phyloP scores from a whole-genome alignment of 2,797 vertebrate genomes.

The Holocentrus rufus region DNA sequence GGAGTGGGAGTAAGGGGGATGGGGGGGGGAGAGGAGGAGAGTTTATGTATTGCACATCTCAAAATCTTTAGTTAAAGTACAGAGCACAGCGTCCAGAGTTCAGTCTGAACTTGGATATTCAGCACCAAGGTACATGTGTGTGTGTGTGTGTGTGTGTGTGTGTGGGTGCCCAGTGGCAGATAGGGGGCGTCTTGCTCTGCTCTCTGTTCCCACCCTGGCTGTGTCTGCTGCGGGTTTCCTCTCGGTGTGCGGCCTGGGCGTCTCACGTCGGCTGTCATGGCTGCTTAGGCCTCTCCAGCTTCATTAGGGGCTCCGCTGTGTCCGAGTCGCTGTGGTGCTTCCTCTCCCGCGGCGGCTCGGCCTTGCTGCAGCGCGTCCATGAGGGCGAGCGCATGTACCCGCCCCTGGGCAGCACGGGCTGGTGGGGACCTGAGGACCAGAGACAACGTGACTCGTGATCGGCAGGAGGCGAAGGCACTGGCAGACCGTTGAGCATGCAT shows the following conservation, averaged over 20 bases:
- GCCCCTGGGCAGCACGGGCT: constrained; percentile 80
- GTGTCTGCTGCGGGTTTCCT: constrained; percentile 49
- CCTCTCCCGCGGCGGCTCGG: constrained; percentile 84
- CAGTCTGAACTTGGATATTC: constrained; percentile 57
- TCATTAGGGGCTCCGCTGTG: constrained; percentile 84
- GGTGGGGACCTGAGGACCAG: constrained; percentile 83
- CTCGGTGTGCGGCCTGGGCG: constrained; percentile 17
- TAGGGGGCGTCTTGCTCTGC: constrained; percentile 49
- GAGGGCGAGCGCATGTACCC: constrained; percentile 93
- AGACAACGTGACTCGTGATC: constrained; percentile 17
- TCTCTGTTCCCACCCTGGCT: constrained; percentile 50
- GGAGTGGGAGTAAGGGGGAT: constrained; percentile 14
- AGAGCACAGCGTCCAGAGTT: constrained; percentile 71
- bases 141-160: too few species aligned
- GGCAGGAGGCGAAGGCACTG: not conserved
- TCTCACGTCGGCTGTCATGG: constrained; percentile 72
- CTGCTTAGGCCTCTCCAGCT: constrained; percentile 87
- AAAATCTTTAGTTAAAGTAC: constrained; percentile 53
- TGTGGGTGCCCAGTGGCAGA: constrained; percentile 53
- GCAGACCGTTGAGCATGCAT: not conserved
- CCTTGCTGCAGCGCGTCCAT: constrained; percentile 88
- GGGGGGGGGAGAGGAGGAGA: constrained; percentile 19
- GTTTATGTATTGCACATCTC: constrained; percentile 63
- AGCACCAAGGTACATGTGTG: constrained; percentile 73
- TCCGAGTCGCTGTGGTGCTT: constrained; percentile 88